These are phyloP conservation scores for Agrochola lota DNA, from an alignment of 2,888 invertebrate genomes.

Conservation along the genomic window DNA sequence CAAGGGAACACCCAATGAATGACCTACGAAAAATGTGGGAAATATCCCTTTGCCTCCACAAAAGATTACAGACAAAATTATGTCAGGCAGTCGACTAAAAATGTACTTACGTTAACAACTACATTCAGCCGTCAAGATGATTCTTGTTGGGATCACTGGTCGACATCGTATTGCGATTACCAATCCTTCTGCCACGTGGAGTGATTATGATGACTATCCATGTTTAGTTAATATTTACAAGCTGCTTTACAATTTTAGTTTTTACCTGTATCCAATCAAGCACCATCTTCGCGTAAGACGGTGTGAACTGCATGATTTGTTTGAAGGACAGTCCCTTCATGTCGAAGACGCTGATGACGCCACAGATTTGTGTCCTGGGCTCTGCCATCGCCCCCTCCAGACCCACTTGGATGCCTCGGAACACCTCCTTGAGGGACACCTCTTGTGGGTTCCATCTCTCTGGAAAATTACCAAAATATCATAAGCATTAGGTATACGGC, in stretches of 20 bases:
- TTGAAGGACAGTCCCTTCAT: slow-evolving; percentile 93
- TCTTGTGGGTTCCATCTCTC: slow-evolving; percentile 94
- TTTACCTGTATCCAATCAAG: slow-evolving; percentile 93
- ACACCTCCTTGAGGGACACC: slow-evolving; percentile 92
- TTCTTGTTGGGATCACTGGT: not conserved
- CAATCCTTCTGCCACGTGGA: not conserved
- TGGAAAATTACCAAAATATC: slow-evolving; percentile 73
- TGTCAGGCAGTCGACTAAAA: not conserved
- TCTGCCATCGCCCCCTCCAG: slow-evolving; percentile 95
- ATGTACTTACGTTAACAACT: not conserved
- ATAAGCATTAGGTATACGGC: not conserved
- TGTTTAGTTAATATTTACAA: not conserved
- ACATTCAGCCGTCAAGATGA: not conserved
- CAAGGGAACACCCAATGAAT: not conserved
- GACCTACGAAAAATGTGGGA: not conserved
- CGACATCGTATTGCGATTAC: slow-evolving; percentile 3
- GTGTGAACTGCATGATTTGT: slow-evolving; percentile 94
- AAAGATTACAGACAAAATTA: not conserved
- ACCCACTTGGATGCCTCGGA: slow-evolving; percentile 92
- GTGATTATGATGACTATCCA: not conserved
- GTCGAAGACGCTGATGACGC: slow-evolving; percentile 93
- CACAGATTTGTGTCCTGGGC: slow-evolving; percentile 94
- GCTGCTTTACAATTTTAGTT: not conserved
- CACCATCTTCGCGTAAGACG: slow-evolving; percentile 93
- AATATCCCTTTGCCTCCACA: too few species aligned